Conservation (phyloP, 2,113 vertebrate genomes). For the Xenotilapia flavipinnis region DNA sequence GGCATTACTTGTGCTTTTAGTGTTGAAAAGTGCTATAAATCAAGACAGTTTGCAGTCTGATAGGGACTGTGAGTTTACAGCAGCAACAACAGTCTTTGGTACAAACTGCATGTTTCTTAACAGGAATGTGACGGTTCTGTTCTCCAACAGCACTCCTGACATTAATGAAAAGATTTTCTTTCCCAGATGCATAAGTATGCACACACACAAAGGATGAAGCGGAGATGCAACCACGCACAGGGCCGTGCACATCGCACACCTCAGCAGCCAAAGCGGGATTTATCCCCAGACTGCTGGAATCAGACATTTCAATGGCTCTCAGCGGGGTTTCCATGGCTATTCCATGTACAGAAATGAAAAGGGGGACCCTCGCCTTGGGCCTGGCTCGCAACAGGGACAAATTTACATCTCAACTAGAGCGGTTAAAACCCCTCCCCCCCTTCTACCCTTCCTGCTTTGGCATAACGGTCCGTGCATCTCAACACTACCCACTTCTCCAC, state of each 20-base stretch:
- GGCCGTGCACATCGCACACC: neutral
- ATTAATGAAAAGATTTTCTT: neutral
- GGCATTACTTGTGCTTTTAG: neutral
- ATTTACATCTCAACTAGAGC: slow-evolving; percentile 79
- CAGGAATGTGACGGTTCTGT: neutral
- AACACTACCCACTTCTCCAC: neutral
- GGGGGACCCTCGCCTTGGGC: slow-evolving; percentile 49
- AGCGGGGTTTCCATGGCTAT: slow-evolving; percentile 74
- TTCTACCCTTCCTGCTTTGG: slow-evolving; percentile 30
- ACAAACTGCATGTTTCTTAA: neutral
- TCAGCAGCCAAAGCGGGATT: slow-evolving; percentile 43
- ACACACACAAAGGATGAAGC: neutral
- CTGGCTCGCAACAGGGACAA: slow-evolving; percentile 61
- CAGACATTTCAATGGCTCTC: slow-evolving; percentile 57
- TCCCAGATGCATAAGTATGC: neutral
- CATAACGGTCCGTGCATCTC: slow-evolving; percentile 60
- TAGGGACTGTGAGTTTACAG: neutral
- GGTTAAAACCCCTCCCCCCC: slow-evolving; percentile 47
- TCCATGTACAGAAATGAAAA: slow-evolving; percentile 68
- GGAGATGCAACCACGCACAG: neutral
- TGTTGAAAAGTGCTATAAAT: neutral
- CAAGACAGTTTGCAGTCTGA: neutral
- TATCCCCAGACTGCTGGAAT: slow-evolving; percentile 56
- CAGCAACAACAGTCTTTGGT: neutral
- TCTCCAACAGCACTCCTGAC: neutral